Percentiles rank a stretch among this genome's conserved stretches.
Evolutionary conservation across 1,140 invertebrate species (phyloP).

Genomic region (Octopus bimaculoides): DNA sequence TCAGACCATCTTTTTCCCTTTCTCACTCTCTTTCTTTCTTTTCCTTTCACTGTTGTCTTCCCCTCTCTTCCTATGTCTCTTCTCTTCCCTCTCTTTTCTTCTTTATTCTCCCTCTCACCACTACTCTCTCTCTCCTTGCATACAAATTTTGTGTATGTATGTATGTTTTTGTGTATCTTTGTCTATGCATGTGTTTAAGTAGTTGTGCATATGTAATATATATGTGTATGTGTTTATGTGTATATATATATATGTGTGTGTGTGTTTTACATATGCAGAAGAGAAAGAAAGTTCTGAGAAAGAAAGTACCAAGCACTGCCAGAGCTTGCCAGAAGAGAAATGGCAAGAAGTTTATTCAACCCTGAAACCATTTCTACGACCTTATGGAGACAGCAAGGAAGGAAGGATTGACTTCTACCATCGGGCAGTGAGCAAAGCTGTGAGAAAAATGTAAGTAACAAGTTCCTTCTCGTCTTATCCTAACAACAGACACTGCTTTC

Average conservation of each 20-base stretch:
- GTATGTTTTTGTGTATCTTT: too few species aligned
- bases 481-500: too few species aligned
- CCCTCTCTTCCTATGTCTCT: not conserved
- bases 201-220: too few species aligned
- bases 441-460: conserved; percentile 43
- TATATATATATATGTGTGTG: not conserved
- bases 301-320: conserved; percentile 36
- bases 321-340: conserved; percentile 35
- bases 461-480: too few species aligned
- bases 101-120: not conserved
- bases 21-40: not conserved
- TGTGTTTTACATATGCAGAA: conserved; percentile 31
- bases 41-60: not conserved
- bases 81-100: not conserved
- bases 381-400: conserved; percentile 48
- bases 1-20: conserved; percentile 15
- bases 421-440: conserved; percentile 53
- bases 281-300: conserved; percentile 51
- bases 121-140: not conserved
- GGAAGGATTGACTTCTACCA: conserved; percentile 55
- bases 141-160: too few species aligned
- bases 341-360: conserved; percentile 43
- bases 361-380: conserved; percentile 48
- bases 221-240: too few species aligned
- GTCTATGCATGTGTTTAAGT: too few species aligned